These are phyloP conservation scores for Sturnus vulgaris DNA, from an alignment of 2,113 vertebrate species.

Conservation along the genomic window DNA sequence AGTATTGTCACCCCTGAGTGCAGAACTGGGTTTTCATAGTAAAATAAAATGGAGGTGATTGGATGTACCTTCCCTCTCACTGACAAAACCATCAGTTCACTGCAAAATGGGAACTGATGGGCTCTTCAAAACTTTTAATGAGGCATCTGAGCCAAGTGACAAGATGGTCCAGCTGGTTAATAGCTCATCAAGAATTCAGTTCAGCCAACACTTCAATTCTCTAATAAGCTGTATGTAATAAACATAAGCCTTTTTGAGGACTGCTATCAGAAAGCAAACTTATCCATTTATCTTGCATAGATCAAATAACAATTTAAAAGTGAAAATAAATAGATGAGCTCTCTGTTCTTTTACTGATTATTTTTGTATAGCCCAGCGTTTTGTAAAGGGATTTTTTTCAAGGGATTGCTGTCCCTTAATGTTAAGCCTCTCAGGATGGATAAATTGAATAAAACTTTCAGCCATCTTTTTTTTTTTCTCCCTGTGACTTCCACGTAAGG, in stretches of 20 bases:
- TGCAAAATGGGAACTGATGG: neutral
- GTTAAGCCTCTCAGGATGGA: neutral
- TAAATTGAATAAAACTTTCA: neutral
- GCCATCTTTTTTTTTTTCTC: neutral
- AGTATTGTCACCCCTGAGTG: neutral
- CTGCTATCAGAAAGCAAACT: neutral
- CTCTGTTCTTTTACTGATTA: neutral
- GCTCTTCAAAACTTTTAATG: constrained; percentile 11
- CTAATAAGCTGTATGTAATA: constrained; percentile 22
- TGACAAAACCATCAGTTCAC: neutral
- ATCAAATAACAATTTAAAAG: neutral
- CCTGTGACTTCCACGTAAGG: neutral
- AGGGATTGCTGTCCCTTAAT: neutral
- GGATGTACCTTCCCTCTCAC: neutral
- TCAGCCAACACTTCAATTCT: neutral
- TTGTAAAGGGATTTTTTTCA: neutral
- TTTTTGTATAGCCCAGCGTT: neutral
- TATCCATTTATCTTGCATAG: neutral
- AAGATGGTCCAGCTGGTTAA: constrained; percentile 30
- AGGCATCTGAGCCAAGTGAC: constrained; percentile 35
- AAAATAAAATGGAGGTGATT: neutral
- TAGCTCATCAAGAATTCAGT: constrained; percentile 28
- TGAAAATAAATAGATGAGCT: neutral
- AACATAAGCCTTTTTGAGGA: neutral
- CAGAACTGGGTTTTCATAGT: neutral